Percentiles rank a stretch among this genome's conserved stretches.
These are phyloP conservation scores for Mormyrus iriodes DNA, from an alignment of 2,113 vertebrate genomes.

Conservation along the genomic window DNA sequence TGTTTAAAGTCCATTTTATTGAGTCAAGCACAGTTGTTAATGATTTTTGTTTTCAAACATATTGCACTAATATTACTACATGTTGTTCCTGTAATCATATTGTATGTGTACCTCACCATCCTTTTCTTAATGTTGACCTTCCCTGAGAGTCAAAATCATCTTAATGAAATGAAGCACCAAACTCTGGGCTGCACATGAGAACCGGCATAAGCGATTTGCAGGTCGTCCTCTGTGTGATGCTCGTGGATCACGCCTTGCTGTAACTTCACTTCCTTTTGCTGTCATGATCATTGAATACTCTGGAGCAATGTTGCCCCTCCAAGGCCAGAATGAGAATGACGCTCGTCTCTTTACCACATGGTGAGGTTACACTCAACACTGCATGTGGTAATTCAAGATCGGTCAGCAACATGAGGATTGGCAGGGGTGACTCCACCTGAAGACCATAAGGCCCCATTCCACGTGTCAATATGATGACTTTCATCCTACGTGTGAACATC, in stretches of 20 bases:
- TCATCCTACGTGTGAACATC: neutral
- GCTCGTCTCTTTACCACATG: neutral
- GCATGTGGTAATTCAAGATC: neutral
- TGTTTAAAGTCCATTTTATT: constrained; percentile 1
- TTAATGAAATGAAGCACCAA: neutral
- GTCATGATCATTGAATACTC: neutral
- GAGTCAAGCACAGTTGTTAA: constrained; percentile 17
- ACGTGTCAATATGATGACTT: neutral
- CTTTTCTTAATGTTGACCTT: neutral
- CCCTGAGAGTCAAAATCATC: neutral
- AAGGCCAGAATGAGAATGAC: neutral
- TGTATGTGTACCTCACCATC: neutral
- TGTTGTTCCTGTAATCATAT: neutral
- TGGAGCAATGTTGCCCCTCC: neutral
- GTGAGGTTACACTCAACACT: neutral
- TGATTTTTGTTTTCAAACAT: constrained; percentile 15
- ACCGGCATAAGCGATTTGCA: neutral
- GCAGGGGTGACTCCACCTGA: neutral
- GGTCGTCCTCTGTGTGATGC: neutral
- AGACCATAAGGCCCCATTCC: neutral
- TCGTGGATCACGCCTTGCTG: neutral
- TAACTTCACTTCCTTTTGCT: neutral
- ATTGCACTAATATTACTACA: constrained; percentile 28
- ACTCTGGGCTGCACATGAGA: neutral
- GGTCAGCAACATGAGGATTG: neutral